These are phyloP conservation scores for Ferrisia virgata DNA, from an alignment of 2,888 invertebrate genomes.

Conservation along the genomic window DNA sequence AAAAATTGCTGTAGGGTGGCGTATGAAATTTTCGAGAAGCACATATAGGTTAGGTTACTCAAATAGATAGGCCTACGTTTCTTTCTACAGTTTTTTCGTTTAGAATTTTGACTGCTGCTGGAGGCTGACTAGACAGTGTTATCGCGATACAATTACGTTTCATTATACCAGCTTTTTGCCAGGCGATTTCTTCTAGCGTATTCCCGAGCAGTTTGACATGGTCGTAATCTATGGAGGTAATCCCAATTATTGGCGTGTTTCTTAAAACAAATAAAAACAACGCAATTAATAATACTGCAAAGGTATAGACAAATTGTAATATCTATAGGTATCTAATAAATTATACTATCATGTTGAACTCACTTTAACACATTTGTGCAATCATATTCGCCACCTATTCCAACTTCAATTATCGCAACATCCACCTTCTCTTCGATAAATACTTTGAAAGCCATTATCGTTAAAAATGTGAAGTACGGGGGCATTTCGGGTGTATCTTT, in stretches of 20 bases:
- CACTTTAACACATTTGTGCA: constrained; percentile 88
- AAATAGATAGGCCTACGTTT: constrained; percentile 56
- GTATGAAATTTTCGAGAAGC: no score
- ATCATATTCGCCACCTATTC: constrained; percentile 93
- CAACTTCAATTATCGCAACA: constrained; percentile 93
- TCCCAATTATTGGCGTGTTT: constrained; percentile 80
- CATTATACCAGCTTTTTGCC: constrained; percentile 94
- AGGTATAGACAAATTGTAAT: no score
- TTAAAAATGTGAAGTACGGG: constrained; percentile 92
- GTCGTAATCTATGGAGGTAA: constrained; percentile 86
- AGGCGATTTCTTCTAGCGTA: constrained; percentile 82
- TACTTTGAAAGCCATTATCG: constrained; percentile 83
- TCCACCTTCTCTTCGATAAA: constrained; percentile 83
- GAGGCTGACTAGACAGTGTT: constrained; percentile 64
- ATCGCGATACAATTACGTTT: constrained; percentile 70
- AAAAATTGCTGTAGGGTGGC: neutral
- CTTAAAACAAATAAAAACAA: constrained; percentile 57
- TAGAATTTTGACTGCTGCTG: constrained; percentile 66
- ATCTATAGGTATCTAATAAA: no score
- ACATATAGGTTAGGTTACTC: no score
- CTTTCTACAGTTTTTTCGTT: constrained; percentile 62
- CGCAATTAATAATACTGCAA: no score
- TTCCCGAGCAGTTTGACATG: constrained; percentile 79
- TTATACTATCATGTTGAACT: no score
- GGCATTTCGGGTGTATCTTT: constrained; percentile 71